Evolutionary conservation across 1,140 invertebrate species (phyloP).

Genomic region (Ectropis grisescens): DNA sequence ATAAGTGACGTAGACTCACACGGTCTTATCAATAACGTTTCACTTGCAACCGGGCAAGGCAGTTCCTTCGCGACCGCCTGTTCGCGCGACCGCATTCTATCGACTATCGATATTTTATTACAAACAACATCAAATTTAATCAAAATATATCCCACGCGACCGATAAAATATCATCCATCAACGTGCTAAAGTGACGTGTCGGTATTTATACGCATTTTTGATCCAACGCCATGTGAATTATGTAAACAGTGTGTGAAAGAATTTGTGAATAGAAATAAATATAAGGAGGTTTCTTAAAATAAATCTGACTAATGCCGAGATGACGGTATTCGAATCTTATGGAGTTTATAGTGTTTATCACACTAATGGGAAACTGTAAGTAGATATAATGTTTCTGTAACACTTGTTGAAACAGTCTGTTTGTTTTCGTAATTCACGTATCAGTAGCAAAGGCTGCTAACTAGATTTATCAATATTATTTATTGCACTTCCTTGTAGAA

Average conservation of each 20-base stretch:
- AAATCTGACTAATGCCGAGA: conserved; percentile 42
- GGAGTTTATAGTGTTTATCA: conserved; percentile 31
- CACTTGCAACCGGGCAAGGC: conserved; percentile 31
- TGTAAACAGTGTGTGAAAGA: not conserved
- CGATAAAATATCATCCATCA: too few species aligned
- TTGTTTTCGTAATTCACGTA: too few species aligned
- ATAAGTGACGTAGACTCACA: conserved; percentile 39
- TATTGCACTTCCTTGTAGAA: conserved; percentile 5
- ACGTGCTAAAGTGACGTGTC: too few species aligned
- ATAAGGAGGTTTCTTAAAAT: conserved; percentile 14
- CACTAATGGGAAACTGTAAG: conserved; percentile 60
- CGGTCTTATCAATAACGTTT: conserved; percentile 54
- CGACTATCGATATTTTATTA: conserved; percentile 1
- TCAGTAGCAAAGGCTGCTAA: too few species aligned
- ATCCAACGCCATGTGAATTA: too few species aligned
- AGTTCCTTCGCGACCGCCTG: conserved; percentile 28
- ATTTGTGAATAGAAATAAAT: not conserved
- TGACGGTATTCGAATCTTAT: conserved; percentile 26
- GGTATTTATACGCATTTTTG: too few species aligned
- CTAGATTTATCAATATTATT: not conserved
- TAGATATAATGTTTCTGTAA: conserved; percentile 6
- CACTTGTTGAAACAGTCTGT: too few species aligned
- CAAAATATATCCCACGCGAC: not conserved
- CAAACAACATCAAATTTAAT: not conserved
- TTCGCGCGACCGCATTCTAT: conserved; percentile 21